phyloP scores from a whole-genome alignment of 2,113 vertebrate genomes.

The Erinaceus europaeus region DNA sequence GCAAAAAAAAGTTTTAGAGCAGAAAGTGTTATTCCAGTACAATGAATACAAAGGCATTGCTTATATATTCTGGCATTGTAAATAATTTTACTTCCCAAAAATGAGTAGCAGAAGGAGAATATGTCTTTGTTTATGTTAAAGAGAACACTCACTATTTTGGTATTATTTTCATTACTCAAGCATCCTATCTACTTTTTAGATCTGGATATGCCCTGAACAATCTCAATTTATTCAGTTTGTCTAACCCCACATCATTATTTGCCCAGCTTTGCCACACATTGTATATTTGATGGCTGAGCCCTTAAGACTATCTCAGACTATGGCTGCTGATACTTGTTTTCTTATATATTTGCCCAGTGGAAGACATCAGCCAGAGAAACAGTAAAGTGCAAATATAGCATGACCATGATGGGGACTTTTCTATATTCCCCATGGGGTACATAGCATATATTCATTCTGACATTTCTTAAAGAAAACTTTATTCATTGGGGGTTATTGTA shows the following conservation, averaged over 20 bases:
- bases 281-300: neutral
- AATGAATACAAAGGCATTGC: neutral
- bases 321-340: accelerated
- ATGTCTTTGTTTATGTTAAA: slow-evolving; percentile 62
- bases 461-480: neutral
- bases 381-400: no score
- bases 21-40: neutral
- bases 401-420: neutral
- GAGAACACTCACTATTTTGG: neutral
- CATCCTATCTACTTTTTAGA: neutral
- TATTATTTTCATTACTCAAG: neutral
- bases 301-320: neutral
- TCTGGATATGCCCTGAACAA: neutral
- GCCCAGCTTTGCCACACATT: neutral
- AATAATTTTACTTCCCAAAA: slow-evolving; percentile 26
- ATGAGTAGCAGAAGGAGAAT: neutral
- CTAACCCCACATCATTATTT: neutral
- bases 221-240: neutral
- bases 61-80: slow-evolving; percentile 38
- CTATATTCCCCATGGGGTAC: neutral
- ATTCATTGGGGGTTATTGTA: neutral
- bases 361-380: neutral
- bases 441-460: no score
- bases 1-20: slow-evolving; percentile 6
- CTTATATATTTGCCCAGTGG: accelerated